Base-by-base conservation (phyloP, 2,113 vertebrate species). In the Eolophus roseicapilla region DNA sequence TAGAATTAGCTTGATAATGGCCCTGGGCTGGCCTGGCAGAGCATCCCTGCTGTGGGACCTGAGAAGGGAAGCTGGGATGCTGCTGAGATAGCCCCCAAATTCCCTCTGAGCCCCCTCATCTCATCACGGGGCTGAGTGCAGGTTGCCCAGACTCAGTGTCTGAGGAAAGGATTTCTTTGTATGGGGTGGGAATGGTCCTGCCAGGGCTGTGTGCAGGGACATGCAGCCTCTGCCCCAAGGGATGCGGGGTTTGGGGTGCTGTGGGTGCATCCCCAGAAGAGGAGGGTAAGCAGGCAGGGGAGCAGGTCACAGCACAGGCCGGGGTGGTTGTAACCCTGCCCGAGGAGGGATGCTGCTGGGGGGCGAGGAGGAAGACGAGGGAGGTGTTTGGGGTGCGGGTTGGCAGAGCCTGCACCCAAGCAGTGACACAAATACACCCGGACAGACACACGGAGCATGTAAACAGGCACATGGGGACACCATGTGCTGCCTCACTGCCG, bases 381-480 rank as follows among this genome's bases (percentile, higher is more conserved):
- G 76, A 67, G 55, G 63, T 19, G 81, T 9, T 6, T 24, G 41
- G 43, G 70, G 27, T 8, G 10, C 10, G 28, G 27, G 17, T 8
- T 1, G 23, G 91, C 67, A 17, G 53, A 27, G 73, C 25, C 59
- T 31, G 87, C 88, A 59, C 50, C 69, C 79, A 1, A 27, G 77
- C 74, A 1, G 37, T 96, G 94, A 97, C 91, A 96, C 93, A 96
- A 96, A 96, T 80, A 31, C 25, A 23, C 29, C 12, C 5, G 33
- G 97, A 94, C 97, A 93, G 92, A 82, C 94, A 88, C 76, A 68
- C 73, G n/a, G 69, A 93, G 93, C 90, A 55, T 57, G 94, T 88
- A 79, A 81, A 88, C 82, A 91, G 87, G 97, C 96, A 97, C 97
- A 94, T 96, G 97, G 95, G 74, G 77, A 25, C 62, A 55, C 27